Base-by-base conservation (phyloP, 2,888 invertebrate genomes). In the Tipula vernalis region DNA sequence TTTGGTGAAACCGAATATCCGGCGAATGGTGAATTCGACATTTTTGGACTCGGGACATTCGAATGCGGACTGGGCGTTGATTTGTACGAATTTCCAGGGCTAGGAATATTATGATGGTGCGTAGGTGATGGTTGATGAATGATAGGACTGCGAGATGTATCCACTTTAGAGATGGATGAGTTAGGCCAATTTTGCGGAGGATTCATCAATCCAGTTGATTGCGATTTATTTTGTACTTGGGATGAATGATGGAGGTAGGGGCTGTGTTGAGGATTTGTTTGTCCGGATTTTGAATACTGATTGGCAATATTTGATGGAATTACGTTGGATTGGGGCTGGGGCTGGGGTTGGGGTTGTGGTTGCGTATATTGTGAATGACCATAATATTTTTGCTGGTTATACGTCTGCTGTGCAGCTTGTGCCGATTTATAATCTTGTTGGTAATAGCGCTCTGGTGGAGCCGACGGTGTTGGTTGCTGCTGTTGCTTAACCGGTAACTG, bases 181-280 rank as follows among this genome's bases (percentile, higher is more conserved):
- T 36, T 83, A 3, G 88, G 88, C 89, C 89, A 89, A 39, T 87
- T 87, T 57, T 87, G 88, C 2, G 89, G 89, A 12, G 88, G 88
- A 88, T 89, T 88, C 88, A 89, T 89, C 36, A 86, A 28, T 15
- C 86, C 87, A 57, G 28, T 47, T 83, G 57, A 87, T 85, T 87
- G 83, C 36, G 87, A 39, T 44, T 44, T 83, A 41, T 86, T 86
- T 57, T 86, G 41, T 44, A 71, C 83, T 71, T 86, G 51, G 13
- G 86, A 5, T 47, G 86, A 84, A 86, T 87, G 85, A n/a, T 41
- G 84, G n/a, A 87, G 71, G 47, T 87, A 57, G 18, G 84, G 86
- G n/a, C 86, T 44, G 12, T 86, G 51, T n/a, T 28, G 28, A 28
- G 87, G 86, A n/a, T n/a, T n/a, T n/a, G n/a, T n/a, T 42, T 83